These are phyloP conservation scores for Coptodon bakossiorum DNA, from an alignment of 2,113 vertebrate species.

Conservation along the genomic window DNA sequence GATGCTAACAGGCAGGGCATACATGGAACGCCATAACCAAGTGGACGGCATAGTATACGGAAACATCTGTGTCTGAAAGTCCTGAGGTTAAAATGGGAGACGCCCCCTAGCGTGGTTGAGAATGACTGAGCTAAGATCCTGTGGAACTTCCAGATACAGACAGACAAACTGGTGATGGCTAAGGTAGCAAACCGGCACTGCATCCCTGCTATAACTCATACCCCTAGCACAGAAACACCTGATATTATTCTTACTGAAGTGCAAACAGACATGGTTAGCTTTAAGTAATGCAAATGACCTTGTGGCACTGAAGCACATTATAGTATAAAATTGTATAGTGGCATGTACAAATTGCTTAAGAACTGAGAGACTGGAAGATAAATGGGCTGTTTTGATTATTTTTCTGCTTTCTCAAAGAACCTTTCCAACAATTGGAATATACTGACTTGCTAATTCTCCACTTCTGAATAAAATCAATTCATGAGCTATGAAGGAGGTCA, in stretches of 20 bases:
- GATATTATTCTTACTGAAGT: neutral
- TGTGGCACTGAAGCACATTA: neutral
- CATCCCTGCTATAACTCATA: constrained; percentile 6
- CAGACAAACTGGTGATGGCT: neutral
- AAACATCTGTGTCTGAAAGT: neutral
- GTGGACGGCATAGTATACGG: neutral
- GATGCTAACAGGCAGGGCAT: neutral
- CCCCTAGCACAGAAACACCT: neutral
- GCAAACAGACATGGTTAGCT: neutral
- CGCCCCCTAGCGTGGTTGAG: neutral
- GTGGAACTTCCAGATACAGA: neutral
- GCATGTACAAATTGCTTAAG: constrained; percentile 1
- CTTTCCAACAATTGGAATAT: constrained; percentile 31
- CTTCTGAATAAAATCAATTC: constrained; percentile 47
- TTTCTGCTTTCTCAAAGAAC: constrained; percentile 22
- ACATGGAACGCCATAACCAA: neutral
- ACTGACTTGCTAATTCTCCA: constrained; percentile 46
- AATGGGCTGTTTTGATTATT: constrained; percentile 25
- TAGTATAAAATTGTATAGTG: neutral
- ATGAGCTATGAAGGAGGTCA: constrained; percentile 36
- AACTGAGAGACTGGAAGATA: constrained; percentile 29
- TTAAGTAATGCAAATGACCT: constrained; percentile 30
- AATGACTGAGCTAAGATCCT: neutral
- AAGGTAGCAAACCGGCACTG: neutral
- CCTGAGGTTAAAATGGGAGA: neutral